phyloP scores from a whole-genome alignment of 1,140 invertebrate genomes.

The Pteromalus puparum region DNA sequence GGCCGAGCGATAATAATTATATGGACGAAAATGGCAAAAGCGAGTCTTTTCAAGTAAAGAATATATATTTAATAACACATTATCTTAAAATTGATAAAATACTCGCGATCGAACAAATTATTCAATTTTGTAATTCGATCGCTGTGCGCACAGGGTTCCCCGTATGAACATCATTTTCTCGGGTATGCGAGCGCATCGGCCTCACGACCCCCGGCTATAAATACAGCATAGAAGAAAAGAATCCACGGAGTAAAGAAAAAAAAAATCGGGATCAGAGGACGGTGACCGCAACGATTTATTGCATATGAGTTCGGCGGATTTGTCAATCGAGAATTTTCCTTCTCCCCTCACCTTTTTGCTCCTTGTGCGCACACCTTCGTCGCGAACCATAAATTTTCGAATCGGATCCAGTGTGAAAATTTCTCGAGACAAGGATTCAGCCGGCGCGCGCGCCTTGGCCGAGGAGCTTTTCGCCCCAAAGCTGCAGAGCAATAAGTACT shows the following conservation, averaged over 20 bases:
- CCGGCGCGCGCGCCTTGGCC: not conserved
- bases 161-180: not conserved
- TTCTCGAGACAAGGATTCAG: conserved; percentile 47
- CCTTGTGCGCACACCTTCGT: not conserved
- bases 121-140: not conserved
- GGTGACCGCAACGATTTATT: conserved; percentile 68
- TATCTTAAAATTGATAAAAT: no score
- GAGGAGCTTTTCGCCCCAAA: not conserved
- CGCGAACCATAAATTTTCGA: conserved; percentile 47
- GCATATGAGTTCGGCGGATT: conserved; percentile 73
- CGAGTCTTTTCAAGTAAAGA: no score
- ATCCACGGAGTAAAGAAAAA: conserved; percentile 31
- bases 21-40: no score
- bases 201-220: conserved; percentile 58
- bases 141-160: not conserved
- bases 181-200: not conserved
- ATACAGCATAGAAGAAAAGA: conserved; percentile 63
- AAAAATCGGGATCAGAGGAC: conserved; percentile 7
- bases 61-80: no score
- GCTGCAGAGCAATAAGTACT: not conserved
- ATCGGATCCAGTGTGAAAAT: conserved; percentile 47
- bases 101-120: no score
- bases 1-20: not conserved
- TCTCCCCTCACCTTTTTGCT: not conserved
- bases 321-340: conserved; percentile 68